Evolutionary conservation across 1,140 invertebrate genomes (phyloP).

Genomic region (Holotrichia oblita): DNA sequence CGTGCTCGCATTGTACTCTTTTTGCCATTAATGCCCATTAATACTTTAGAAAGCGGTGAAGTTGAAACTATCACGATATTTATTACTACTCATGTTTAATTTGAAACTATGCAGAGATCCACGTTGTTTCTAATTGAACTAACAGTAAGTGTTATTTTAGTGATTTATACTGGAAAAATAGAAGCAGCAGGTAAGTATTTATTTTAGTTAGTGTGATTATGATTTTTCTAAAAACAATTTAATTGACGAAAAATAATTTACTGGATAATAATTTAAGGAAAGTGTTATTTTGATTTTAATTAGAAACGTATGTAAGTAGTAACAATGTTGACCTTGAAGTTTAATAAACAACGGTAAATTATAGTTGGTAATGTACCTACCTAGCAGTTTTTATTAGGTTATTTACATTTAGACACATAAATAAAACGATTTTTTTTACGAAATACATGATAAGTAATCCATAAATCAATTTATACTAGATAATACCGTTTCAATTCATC

Average conservation of each 20-base stretch:
- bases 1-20: background rate
- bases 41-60: background rate
- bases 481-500: no score
- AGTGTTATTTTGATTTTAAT: background rate
- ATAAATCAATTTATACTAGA: no score
- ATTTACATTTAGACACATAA: no score
- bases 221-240: no score
- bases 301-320: background rate
- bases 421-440: no score
- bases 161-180: background rate
- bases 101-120: background rate
- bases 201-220: no score
- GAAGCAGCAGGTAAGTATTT: background rate
- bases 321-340: background rate
- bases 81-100: background rate
- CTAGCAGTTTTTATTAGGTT: no score
- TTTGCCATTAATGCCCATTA: background rate
- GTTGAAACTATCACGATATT: background rate
- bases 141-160: background rate
- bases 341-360: background rate
- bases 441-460: no score
- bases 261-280: background rate
- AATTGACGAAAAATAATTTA: no score
- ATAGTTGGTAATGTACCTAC: background rate
- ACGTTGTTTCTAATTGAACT: background rate